phyloP scores from a whole-genome alignment of 2,113 vertebrate genomes.

The Phasianus colchicus region DNA sequence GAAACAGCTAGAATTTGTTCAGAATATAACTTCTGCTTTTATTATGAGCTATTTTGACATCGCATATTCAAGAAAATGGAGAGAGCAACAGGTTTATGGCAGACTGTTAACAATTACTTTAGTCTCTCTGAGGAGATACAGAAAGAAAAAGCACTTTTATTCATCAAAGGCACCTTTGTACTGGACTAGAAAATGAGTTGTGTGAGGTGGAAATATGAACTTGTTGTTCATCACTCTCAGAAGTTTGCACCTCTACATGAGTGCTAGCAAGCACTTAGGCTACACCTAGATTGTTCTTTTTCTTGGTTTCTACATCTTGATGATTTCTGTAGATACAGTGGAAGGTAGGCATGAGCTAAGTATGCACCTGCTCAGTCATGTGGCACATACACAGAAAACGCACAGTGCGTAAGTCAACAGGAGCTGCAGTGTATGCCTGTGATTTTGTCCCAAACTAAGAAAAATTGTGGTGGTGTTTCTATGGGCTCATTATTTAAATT shows the following conservation, averaged over 20 bases:
- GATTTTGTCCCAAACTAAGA: background rate
- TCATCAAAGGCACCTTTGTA: conserved; percentile 38
- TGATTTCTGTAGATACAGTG: background rate
- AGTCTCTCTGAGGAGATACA: background rate
- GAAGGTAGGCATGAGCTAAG: background rate
- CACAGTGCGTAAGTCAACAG: background rate
- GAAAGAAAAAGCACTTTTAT: background rate
- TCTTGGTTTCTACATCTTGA: background rate
- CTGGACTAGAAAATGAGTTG: conserved; percentile 10
- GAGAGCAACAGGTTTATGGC: background rate
- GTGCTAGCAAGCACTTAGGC: background rate
- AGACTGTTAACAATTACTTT: background rate
- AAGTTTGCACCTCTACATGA: background rate
- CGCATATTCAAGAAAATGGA: background rate
- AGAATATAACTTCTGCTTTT: background rate
- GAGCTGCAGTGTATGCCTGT: background rate
- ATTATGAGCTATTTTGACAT: background rate
- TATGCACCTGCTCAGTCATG: background rate
- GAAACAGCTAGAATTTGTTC: background rate
- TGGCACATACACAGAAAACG: background rate
- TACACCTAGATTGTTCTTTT: background rate
- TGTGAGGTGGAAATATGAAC: background rate
- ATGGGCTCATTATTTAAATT: background rate
- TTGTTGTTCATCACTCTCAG: background rate
- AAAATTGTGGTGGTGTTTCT: background rate